A percentile compares a stretch with the other conserved stretches of the same genome.
Conservation (phyloP, 1,140 invertebrate species). For the Pseudomyrmex flavicornis region DNA sequence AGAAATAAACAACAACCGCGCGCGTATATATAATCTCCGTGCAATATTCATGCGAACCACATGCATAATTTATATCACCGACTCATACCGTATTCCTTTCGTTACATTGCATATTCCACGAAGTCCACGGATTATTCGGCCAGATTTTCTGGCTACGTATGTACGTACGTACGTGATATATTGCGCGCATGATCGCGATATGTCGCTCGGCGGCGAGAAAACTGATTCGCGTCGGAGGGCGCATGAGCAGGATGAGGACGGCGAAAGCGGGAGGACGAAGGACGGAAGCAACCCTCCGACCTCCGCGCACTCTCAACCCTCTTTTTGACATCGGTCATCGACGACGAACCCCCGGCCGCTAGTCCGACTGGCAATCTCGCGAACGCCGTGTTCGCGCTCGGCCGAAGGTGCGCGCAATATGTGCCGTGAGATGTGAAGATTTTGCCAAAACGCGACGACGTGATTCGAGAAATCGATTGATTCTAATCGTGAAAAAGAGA, state of each 20-base stretch:
- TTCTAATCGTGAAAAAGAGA: not conserved
- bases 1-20: too few relatives aligned
- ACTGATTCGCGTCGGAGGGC: conserved; percentile 69
- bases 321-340: conserved; percentile 64
- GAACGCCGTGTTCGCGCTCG: conserved; percentile 50
- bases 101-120: too few relatives aligned
- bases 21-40: too few relatives aligned
- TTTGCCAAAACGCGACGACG: too few relatives aligned
- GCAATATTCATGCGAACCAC: too few relatives aligned
- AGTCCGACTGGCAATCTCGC: conserved; percentile 71
- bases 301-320: conserved; percentile 36
- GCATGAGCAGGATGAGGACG: conserved; percentile 77
- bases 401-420: not conserved
- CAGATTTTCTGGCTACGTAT: conserved; percentile 12
- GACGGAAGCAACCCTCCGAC: conserved; percentile 51
- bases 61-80: too few relatives aligned
- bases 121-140: too few relatives aligned
- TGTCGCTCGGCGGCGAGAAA: not conserved
- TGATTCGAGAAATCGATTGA: too few relatives aligned
- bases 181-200: conserved; percentile 46
- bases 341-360: conserved; percentile 67
- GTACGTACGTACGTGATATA: conserved; percentile 15
- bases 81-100: too few relatives aligned
- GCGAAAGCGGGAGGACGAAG: conserved; percentile 46
- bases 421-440: not conserved